Base-by-base conservation (phyloP, 1,140 invertebrate species). In the Drosophila ogumai region DNA sequence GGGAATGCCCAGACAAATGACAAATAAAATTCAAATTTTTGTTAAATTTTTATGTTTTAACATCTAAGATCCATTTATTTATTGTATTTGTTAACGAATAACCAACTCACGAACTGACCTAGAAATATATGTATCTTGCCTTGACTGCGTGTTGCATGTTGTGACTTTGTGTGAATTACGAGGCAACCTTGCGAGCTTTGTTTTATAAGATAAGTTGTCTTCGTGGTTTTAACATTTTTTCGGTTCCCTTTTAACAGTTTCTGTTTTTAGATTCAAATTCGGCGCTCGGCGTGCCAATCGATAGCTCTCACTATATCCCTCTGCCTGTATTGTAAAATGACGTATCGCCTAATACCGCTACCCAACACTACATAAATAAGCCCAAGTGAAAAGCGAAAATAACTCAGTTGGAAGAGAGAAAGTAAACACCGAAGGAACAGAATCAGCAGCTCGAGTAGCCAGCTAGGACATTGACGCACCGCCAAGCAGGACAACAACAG, bases 361-460 rank as follows among this genome's bases (percentile, higher is more conserved):
- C 6, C 2, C 49, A 63, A 34, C 34, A 55, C 60, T 63, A 36
- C 22, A 36, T 32, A 56, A 32, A 34, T 43, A 66, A 13, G 28
- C 22, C 41, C 56, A 50, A 69, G 81, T 71, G 80, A 82, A 82
- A 82, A 85, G 69, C 63, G 38, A 87, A 87, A 75, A 72, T 79
- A 67, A 75, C 50, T 81, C 59, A 63, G 74, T 72, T 63, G 22
- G 50, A 58, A 72, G 58, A 34, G 61, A 86, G 73, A 79, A 64
- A 44, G 28, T 40, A 17, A 80, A 82, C 44, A 74, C 46, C 44
- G 38, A 55, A 50, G 47, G 47, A 31, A 61, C 22, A 49, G 31
- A 81, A 38, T 63, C 49, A 73, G 44, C 15, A 46, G 10, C 7
- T n/a, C 15, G 25, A 43, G 3, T 13, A 44, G 25, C 31, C 40